Conservation (phyloP, 2,113 vertebrate species). For the Plectropomus leopardus region DNA sequence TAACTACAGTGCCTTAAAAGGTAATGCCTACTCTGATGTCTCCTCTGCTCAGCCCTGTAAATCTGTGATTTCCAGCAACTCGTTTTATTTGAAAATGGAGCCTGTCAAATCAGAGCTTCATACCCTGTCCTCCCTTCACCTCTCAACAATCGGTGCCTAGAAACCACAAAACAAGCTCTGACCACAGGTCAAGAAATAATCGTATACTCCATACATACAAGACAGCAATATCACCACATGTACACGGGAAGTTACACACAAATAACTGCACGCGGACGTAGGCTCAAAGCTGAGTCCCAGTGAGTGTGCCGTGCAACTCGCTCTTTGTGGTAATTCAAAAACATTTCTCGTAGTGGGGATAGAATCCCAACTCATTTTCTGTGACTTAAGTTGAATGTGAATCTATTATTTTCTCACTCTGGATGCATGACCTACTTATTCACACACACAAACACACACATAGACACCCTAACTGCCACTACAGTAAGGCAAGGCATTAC, state of each 20-base stretch:
- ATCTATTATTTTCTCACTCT: conserved; percentile 72
- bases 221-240: conserved; percentile 2
- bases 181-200: conserved; percentile 4
- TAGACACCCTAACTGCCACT: conserved; percentile 38
- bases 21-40: conserved; percentile 29
- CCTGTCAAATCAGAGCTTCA: conserved; percentile 38
- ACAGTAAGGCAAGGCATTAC: conserved; percentile 38
- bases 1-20: conserved; percentile 36
- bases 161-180: conserved; percentile 22
- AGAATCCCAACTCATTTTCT: conserved; percentile 59
- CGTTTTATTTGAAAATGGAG: conserved; percentile 54
- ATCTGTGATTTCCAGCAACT: conserved; percentile 49
- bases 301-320: background rate
- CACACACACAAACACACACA: conserved; percentile 1
- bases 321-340: conserved; percentile 58
- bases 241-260: background rate
- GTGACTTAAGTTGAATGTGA: conserved; percentile 73
- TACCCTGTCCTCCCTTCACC: conserved; percentile 1
- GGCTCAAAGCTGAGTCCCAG: conserved; percentile 1
- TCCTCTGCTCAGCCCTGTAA: conserved; percentile 25
- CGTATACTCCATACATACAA: conserved; percentile 5
- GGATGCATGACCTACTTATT: conserved; percentile 80
- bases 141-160: conserved; percentile 5
- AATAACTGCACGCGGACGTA: conserved; percentile 15
- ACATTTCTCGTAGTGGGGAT: conserved; percentile 44